Conservation (phyloP, 35 echinoderm and acorn worm genomes). For the Heliocidaris erythrogramma region DNA sequence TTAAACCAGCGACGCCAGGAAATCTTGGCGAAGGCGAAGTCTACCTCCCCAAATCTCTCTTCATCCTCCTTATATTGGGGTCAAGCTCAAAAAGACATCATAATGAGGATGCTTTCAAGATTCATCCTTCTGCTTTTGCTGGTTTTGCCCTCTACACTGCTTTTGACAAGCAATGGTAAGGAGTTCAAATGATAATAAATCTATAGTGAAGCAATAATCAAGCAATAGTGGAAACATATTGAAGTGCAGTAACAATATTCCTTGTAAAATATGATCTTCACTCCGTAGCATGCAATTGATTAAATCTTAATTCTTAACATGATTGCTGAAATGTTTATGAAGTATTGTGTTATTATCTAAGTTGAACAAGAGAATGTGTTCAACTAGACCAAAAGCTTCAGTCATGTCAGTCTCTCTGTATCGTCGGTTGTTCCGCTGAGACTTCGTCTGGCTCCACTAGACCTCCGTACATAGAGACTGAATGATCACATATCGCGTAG, state of each 20-base stretch:
- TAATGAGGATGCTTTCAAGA: conserved; percentile 76
- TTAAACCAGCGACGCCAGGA: not conserved
- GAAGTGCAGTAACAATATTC: no score
- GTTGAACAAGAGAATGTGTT: no score
- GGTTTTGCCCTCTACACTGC: conserved; percentile 84
- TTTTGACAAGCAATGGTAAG: conserved; percentile 79
- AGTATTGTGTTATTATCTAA: no score
- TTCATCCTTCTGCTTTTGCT: conserved; percentile 82
- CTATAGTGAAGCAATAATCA: no score
- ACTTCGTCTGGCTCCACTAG: not conserved
- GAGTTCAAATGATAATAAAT: not conserved
- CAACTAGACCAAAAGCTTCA: not conserved
- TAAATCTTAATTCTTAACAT: no score
- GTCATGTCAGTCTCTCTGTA: conserved; percentile 65
- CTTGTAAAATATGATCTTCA: no score
- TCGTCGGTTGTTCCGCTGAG: not conserved
- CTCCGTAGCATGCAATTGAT: no score
- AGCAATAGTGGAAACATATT: not conserved
- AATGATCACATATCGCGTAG: no score
- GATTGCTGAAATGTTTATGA: no score
- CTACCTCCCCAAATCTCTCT: conserved; percentile 26
- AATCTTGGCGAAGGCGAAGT: conserved; percentile 22
- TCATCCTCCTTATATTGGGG: not conserved
- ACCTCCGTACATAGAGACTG: not conserved
- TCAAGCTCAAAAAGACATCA: conserved; percentile 37